phyloP scores from a whole-genome alignment of 1,140 invertebrate species.

The Sitodiplosis mosellana region DNA sequence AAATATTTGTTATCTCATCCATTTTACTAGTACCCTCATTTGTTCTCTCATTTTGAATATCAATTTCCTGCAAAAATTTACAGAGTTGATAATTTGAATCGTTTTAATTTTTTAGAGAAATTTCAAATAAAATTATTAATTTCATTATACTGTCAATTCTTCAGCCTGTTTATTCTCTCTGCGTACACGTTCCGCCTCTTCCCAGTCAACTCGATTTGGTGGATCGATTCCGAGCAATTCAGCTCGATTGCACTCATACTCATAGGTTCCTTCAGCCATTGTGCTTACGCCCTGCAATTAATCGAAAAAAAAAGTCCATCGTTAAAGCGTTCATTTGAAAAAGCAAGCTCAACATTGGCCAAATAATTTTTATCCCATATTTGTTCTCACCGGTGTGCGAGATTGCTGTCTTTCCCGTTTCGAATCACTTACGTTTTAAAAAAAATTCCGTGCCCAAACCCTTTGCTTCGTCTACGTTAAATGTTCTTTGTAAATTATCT shows the following conservation, averaged over 20 bases:
- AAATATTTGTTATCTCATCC: constrained; percentile 63
- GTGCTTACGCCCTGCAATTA: not conserved
- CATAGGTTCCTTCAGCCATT: constrained; percentile 41
- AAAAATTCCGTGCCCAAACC: no score
- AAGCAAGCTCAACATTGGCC: no score
- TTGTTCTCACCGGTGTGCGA: no score
- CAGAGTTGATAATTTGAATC: not conserved
- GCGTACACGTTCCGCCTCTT: constrained; percentile 22
- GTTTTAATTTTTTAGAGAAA: no score
- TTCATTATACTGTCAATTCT: not conserved
- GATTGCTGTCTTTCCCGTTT: no score
- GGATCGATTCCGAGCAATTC: constrained; percentile 48
- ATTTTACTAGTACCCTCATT: constrained; percentile 52
- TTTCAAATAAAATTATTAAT: not conserved
- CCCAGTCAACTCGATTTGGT: constrained; percentile 44
- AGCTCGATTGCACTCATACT: constrained; percentile 50
- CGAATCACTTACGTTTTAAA: no score
- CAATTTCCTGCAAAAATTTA: constrained; percentile 35
- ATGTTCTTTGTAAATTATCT: no score
- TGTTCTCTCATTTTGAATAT: constrained; percentile 48
- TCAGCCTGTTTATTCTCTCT: constrained; percentile 11
- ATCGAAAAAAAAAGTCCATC: no score
- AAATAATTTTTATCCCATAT: no score
- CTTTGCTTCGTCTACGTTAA: no score
- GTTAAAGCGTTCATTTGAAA: no score